Conservation (phyloP, 2,113 vertebrate genomes). For the Channa maculata region DNA sequence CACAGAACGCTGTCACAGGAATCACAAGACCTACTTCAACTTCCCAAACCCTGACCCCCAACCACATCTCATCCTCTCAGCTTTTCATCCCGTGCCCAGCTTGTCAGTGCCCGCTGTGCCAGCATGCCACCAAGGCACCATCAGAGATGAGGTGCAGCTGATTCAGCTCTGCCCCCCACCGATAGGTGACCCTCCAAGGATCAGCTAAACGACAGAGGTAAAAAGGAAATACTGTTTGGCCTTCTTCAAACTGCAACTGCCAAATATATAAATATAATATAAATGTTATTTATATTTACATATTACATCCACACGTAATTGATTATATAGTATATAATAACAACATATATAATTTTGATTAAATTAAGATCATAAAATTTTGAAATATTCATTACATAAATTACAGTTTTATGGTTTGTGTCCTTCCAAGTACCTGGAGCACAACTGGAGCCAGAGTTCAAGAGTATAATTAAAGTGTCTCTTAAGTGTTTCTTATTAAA, state of each 20-base stretch:
- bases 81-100: constrained; percentile 61
- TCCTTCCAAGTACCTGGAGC: neutral
- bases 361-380: too few relatives aligned
- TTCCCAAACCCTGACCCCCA: constrained; percentile 35
- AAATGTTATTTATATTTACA: neutral
- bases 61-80: constrained; percentile 57
- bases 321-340: too few relatives aligned
- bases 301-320: neutral
- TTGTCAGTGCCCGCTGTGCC: constrained; percentile 55
- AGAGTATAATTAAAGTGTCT: neutral
- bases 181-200: constrained; percentile 48
- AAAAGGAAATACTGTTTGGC: constrained; percentile 9
- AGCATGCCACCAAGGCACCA: constrained; percentile 60
- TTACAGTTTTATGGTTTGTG: too few relatives aligned
- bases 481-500: neutral
- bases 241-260: constrained; percentile 6
- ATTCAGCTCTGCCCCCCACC: constrained; percentile 57
- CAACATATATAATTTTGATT: too few relatives aligned
- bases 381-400: too few relatives aligned
- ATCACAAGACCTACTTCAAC: constrained; percentile 39
- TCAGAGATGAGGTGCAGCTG: constrained; percentile 52
- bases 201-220: constrained; percentile 36
- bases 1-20: constrained; percentile 52
- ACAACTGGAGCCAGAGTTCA: neutral
- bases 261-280: neutral